Base-by-base conservation (phyloP, 1,140 invertebrate species). In the Berghia stephanieae region DNA sequence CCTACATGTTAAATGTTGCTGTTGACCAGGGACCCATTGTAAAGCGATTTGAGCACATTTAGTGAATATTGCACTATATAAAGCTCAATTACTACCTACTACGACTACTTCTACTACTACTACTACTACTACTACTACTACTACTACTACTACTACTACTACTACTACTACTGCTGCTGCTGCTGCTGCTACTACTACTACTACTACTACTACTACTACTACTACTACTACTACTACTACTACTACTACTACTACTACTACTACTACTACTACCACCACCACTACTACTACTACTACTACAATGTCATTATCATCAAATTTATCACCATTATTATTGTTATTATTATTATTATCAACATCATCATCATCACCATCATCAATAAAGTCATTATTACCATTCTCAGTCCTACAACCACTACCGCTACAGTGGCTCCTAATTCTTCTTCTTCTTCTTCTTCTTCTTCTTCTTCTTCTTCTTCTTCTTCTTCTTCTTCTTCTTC, bases 131-230 rank as follows among this genome's bases (percentile, higher is more conserved):
- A 60, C 55, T 6, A 60, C 55, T 6, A 60, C 55, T 60, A 60
- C 55, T 60, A 60, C 55, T 6, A 60, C 55, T 60, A 60, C 55
- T 60, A 60, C 55, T 60, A 60, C 55, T 60, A 60, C 55, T 60
- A 60, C 55, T 6, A 60, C 55, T 24, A 60, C 5, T 60, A 21
- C 55, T 60, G 21, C 55, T 60, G 21, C 21, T 60, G 21, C 55
- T 60, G 21, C 55, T 6, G 21, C 55, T 60, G 21, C 55, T 60
- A n/a, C 55, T 60, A 60, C 55, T 6, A 60, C 55, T 6, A 60
- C 55, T 60, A 60, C 55, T 60, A 60, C 55, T 60, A 6, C 55
- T 60, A 60, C 55, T 60, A 60, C 55, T 60, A 60, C 55, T 60
- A 60, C 55, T 60, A 60, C 5, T 6, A 60, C 55, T 60, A 6